Base-by-base conservation (phyloP, 2,888 invertebrate species). In the Nephrotoma flavescens region DNA sequence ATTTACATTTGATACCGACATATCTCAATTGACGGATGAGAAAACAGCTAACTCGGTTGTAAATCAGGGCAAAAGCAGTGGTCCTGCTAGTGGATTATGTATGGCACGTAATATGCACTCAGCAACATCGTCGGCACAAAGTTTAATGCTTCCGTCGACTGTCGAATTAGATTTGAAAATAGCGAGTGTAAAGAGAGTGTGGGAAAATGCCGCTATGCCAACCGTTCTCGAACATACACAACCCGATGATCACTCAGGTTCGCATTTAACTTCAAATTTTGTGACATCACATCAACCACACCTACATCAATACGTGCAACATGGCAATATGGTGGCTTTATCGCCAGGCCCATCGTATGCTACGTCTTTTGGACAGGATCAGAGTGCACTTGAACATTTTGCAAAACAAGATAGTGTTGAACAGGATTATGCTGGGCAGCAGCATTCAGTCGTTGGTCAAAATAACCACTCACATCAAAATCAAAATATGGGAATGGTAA, bases 91-190 rank as follows among this genome's bases (percentile, higher is more conserved):
- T 31, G 12, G 87, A 19, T 85, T 88, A 83, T 87, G 88, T 86
- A 88, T 94, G 89, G 93, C 94, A n/a, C 91, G 92, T 87, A 92
- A 93, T 0, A 88, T 92, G 42, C 88, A 88, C 87, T 88, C 88
- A 42, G 87, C 92, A 44, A 91, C 91, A 31, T 93, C 93, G 89
- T 94, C 94, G 85, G 94, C 93, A 41, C 94, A 95, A 87, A 96
- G 94, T 89, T 95, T 95, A 9, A 96, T 96, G 89, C 95, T 95
- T 11, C 95, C 95, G 19, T 94, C 96, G 88, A 96, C 97, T 57
- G 97, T 97, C 57, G 98, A 98, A 91, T 94, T 98, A 88, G 97
- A 97, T 92, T 94, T 97, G 92, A 98, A 98, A 92, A 98, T 98
- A 89, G 97, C 97, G 52, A 97, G 97, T 88, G 98, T 98, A 84